These are phyloP conservation scores for Elysia crispata DNA, from an alignment of 2,888 invertebrate genomes.

Conservation along the genomic window DNA sequence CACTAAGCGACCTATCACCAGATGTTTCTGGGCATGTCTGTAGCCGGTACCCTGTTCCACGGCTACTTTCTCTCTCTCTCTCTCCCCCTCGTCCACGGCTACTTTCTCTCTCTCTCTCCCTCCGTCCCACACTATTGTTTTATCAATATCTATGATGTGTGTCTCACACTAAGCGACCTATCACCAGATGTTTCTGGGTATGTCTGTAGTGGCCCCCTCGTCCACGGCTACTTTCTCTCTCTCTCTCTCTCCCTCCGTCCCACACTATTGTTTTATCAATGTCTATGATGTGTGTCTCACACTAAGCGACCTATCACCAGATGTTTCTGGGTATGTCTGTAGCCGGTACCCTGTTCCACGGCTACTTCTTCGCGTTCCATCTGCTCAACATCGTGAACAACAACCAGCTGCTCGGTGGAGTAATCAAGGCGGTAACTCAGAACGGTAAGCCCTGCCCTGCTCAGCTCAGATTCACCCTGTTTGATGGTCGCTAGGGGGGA, in stretches of 20 bases:
- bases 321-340: conserved; percentile 74
- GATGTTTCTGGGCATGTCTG: conserved; percentile 74
- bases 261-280: no score
- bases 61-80: conserved; percentile 78
- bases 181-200: conserved; percentile 73
- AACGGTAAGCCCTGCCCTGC: conserved; percentile 74
- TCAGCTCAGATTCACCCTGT: no score
- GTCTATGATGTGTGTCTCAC: no score
- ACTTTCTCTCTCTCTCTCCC: no score
- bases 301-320: conserved; percentile 62
- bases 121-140: no score
- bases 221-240: no score
- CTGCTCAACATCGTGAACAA: conserved; percentile 77
- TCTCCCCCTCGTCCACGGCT: conserved; percentile 77
- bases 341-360: conserved; percentile 73
- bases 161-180: no score
- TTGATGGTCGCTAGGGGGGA: no score
- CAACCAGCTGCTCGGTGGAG: conserved; percentile 76
- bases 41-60: conserved; percentile 72
- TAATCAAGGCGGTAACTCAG: conserved; percentile 77
- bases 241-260: no score
- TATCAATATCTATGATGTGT: no score
- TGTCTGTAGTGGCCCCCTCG: no score
- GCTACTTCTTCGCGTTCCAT: conserved; percentile 78
- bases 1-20: no score